These are phyloP conservation scores for Illadopsis cleaveri DNA, from an alignment of 2,113 vertebrate genomes.

Conservation along the genomic window DNA sequence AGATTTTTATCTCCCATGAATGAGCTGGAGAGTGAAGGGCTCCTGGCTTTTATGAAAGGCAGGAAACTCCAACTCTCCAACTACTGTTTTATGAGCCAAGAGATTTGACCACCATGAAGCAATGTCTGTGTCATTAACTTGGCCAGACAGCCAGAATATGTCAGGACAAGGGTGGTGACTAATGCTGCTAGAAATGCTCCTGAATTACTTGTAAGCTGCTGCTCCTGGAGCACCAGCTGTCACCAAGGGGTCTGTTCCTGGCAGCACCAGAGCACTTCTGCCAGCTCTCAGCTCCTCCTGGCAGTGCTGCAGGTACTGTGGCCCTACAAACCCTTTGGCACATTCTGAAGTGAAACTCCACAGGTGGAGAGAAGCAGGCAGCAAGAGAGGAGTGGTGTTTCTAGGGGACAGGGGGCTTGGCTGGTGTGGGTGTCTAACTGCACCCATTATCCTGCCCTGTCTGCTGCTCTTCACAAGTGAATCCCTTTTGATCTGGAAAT, in stretches of 20 bases:
- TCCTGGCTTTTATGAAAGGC: constrained; percentile 53
- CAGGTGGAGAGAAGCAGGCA: neutral
- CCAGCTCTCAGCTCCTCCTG: neutral
- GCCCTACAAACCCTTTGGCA: neutral
- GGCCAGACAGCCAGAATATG: constrained; percentile 8
- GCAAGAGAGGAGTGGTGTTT: neutral
- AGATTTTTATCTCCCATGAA: constrained; percentile 69
- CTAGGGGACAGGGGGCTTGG: neutral
- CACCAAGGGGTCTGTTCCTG: neutral
- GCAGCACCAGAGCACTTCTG: neutral
- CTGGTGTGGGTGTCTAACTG: neutral
- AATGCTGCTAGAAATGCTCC: neutral
- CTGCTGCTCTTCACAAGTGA: neutral
- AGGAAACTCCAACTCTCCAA: constrained; percentile 54
- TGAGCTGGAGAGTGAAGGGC: constrained; percentile 34
- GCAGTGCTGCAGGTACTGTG: neutral
- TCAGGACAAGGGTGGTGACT: constrained; percentile 13
- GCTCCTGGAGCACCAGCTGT: neutral
- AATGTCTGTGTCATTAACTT: constrained; percentile 44
- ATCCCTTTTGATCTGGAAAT: neutral
- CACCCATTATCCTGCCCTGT: neutral
- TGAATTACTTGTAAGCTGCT: neutral
- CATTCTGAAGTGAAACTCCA: neutral
- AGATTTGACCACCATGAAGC: constrained; percentile 50
- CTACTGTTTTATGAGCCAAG: constrained; percentile 49